Evolutionary conservation across 2,888 invertebrate species (phyloP).

Genomic region (Temnothorax unifasciatus): DNA sequence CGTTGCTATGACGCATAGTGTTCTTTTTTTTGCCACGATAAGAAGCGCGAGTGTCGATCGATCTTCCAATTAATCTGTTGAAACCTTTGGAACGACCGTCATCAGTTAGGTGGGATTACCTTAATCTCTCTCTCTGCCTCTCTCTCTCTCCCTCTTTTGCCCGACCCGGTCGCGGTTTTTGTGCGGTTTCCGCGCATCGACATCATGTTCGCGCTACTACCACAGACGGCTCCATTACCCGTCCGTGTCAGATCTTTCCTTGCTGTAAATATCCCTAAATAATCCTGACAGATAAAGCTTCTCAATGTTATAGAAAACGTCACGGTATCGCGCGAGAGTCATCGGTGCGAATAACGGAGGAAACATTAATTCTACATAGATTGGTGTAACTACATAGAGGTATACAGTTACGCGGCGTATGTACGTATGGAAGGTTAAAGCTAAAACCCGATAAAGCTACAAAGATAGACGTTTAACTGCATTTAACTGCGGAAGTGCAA

Average conservation of each 20-base stretch:
- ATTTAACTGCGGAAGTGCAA: conserved; percentile 39
- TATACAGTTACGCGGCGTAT: background rate
- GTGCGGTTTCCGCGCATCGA: conserved; percentile 79
- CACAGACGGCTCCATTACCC: conserved; percentile 40
- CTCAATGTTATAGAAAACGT: background rate
- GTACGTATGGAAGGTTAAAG: conserved; percentile 3
- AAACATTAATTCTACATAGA: background rate
- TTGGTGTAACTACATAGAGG: background rate
- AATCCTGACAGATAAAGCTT: conserved; percentile 30
- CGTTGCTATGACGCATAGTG: conserved; percentile 6
- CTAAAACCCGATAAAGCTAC: conserved; percentile 26
- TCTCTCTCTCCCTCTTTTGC: conserved; percentile 74
- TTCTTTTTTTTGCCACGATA: conserved; percentile 24
- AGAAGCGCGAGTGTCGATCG: conserved; percentile 72
- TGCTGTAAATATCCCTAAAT: conserved; percentile 43
- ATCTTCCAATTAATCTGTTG: conserved; percentile 83
- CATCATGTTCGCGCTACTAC: conserved; percentile 69
- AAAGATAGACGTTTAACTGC: conserved; percentile 15
- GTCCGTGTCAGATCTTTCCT: background rate
- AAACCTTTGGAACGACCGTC: conserved; percentile 84
- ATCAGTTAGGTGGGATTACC: conserved; percentile 83
- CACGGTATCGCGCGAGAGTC: background rate
- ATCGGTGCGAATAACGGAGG: background rate
- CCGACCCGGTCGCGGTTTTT: conserved; percentile 71
- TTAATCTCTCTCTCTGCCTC: conserved; percentile 80